A percentile compares a stretch with the other conserved stretches of the same genome.
These are phyloP conservation scores for Chondrosia reniformis DNA, from an alignment of 37 sponge, comb jelly and placozoan species.

Conservation along the genomic window DNA sequence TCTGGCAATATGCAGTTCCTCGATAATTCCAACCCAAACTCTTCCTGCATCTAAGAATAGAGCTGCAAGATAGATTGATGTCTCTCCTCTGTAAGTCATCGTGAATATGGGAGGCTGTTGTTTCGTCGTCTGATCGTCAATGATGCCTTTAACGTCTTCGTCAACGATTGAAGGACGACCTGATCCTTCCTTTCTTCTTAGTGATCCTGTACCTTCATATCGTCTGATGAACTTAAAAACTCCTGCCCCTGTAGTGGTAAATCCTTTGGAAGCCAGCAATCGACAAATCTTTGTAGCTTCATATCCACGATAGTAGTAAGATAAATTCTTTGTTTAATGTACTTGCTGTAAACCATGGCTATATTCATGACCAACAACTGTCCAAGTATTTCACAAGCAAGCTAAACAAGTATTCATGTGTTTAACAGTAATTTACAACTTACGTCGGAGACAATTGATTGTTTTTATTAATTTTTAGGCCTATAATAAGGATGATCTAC, in stretches of 20 bases:
- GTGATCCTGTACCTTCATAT: background rate
- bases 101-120: constrained; percentile 8
- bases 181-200: background rate
- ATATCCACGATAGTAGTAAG: background rate
- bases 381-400: too few relatives aligned
- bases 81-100: background rate
- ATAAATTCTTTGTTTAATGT: background rate
- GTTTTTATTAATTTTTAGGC: too few relatives aligned
- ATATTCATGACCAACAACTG: too few relatives aligned
- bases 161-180: background rate
- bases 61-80: background rate
- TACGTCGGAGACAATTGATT: too few relatives aligned
- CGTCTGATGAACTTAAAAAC: background rate
- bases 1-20: background rate
- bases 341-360: background rate
- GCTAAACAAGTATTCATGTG: too few relatives aligned
- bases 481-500: too few relatives aligned
- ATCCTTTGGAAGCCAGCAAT: background rate
- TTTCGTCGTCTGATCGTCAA: constrained; percentile 1
- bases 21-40: background rate
- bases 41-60: background rate
- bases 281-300: background rate
- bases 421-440: too few relatives aligned
- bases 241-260: background rate
- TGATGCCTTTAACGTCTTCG: background rate